A percentile compares a stretch with the other conserved stretches of the same genome.
Conservation (phyloP, 2,888 invertebrate species). For the Synergus itoensis region DNA sequence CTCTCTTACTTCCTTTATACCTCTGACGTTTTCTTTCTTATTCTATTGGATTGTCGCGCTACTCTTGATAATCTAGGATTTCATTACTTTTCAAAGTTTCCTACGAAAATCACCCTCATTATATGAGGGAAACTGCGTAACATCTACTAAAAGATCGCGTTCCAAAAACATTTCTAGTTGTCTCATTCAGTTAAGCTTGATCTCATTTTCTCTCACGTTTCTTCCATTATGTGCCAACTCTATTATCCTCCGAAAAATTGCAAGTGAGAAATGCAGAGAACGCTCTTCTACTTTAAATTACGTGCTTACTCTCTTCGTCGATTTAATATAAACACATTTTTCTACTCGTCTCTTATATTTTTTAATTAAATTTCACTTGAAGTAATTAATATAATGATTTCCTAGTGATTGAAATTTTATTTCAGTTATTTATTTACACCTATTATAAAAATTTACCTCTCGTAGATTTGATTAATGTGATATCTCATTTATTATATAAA, state of each 20-base stretch:
- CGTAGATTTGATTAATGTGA: background rate
- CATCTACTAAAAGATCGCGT: slow-evolving; percentile 26
- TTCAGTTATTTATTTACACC: too few relatives aligned
- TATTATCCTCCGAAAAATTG: slow-evolving; percentile 37
- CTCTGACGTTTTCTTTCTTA: background rate
- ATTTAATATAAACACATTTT: slow-evolving; percentile 19
- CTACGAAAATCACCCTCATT: background rate
- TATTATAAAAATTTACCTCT: background rate
- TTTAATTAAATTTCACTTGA: too few relatives aligned
- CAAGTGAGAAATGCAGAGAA: slow-evolving; percentile 18
- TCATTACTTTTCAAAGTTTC: slow-evolving; percentile 17
- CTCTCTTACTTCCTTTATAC: background rate
- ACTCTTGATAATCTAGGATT: background rate
- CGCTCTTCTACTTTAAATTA: slow-evolving; percentile 36
- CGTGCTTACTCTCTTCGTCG: slow-evolving; percentile 10
- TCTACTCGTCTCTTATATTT: background rate
- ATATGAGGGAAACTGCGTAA: background rate
- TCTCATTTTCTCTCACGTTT: slow-evolving; percentile 37
- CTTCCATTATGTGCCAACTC: slow-evolving; percentile 29
- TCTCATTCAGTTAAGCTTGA: slow-evolving; percentile 30
- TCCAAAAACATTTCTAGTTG: slow-evolving; percentile 35
- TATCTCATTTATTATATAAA: background rate
- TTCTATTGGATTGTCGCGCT: background rate
- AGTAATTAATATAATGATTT: too few relatives aligned
- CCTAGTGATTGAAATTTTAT: too few relatives aligned